Percentiles rank a stretch among this genome's conserved stretches.
Conservation (phyloP, 2,888 invertebrate genomes). For the Liposcelis brunnea region DNA sequence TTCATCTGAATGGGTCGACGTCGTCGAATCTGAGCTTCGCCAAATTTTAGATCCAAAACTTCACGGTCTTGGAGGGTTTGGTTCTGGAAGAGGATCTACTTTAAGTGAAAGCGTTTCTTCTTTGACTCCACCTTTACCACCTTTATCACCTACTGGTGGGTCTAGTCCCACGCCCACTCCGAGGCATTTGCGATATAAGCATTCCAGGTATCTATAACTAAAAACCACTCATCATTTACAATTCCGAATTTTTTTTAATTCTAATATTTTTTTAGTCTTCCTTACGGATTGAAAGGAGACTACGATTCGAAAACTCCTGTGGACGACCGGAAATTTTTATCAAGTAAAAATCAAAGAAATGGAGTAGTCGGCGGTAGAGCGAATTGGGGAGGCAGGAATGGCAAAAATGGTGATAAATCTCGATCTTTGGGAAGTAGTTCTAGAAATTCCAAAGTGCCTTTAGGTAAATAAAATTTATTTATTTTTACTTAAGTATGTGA, state of each 20-base stretch:
- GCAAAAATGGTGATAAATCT: not conserved
- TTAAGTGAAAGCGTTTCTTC: constrained; percentile 48
- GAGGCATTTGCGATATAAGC: constrained; percentile 9
- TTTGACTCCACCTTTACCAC: constrained; percentile 61
- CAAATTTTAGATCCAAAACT: constrained; percentile 59
- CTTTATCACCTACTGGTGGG: constrained; percentile 48
- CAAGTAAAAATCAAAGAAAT: constrained; percentile 5
- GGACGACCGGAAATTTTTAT: not conserved
- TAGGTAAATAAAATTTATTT: not conserved
- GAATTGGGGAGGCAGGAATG: not conserved
- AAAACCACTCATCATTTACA: not conserved
- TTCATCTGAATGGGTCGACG: constrained; percentile 57
- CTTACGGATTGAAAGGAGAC: constrained; percentile 42
- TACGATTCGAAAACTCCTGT: constrained; percentile 21
- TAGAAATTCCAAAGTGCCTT: not conserved
- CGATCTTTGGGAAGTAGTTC: not conserved
- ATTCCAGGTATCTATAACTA: not conserved
- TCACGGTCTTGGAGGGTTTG: constrained; percentile 27
- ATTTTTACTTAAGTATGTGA: too few species aligned
- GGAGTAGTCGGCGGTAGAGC: not conserved
- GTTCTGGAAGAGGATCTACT: constrained; percentile 45
- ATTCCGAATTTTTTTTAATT: not conserved
- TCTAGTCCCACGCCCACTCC: constrained; percentile 16
- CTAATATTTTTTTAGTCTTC: constrained; percentile 32
- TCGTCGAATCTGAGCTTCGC: constrained; percentile 60